Percentiles rank a stretch among this genome's conserved stretches.
phyloP scores from a whole-genome alignment of 2,888 invertebrate species.

The Cactoblastis cactorum region DNA sequence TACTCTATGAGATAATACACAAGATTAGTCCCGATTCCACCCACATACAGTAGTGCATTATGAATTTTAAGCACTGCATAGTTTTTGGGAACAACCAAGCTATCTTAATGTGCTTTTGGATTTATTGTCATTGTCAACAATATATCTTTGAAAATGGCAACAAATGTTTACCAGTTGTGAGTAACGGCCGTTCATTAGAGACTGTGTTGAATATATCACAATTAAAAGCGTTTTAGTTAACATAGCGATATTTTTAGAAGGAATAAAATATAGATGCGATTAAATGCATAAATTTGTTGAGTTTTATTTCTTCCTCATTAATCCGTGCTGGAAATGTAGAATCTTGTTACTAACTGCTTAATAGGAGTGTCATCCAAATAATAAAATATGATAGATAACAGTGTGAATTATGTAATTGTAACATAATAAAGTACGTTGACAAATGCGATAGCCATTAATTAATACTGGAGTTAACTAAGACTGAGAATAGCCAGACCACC shows the following conservation, averaged over 20 bases:
- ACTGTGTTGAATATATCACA: not conserved
- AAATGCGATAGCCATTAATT: no score
- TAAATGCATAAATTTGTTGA: not conserved
- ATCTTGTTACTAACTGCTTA: no score
- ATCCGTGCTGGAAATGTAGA: not conserved
- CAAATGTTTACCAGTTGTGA: not conserved
- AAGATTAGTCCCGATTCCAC: conserved; percentile 51
- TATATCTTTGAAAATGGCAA: conserved; percentile 10
- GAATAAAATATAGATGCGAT: not conserved
- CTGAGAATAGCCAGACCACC: no score
- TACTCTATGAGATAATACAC: conserved; percentile 48
- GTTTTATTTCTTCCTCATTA: not conserved
- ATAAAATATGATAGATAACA: no score
- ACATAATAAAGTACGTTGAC: no score
- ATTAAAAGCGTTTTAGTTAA: not conserved
- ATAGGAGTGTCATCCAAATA: no score
- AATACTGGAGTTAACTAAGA: no score
- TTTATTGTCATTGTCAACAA: conserved; percentile 35
- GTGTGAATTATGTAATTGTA: no score
- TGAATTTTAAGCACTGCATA: conserved; percentile 53
- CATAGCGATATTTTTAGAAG: not conserved
- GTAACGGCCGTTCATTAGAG: not conserved
- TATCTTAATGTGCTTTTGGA: conserved; percentile 55
- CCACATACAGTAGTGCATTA: conserved; percentile 62
- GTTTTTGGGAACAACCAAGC: conserved; percentile 45